These are phyloP conservation scores for Cotesia chilonis DNA, from an alignment of 1,140 invertebrate species.

Conservation along the genomic window DNA sequence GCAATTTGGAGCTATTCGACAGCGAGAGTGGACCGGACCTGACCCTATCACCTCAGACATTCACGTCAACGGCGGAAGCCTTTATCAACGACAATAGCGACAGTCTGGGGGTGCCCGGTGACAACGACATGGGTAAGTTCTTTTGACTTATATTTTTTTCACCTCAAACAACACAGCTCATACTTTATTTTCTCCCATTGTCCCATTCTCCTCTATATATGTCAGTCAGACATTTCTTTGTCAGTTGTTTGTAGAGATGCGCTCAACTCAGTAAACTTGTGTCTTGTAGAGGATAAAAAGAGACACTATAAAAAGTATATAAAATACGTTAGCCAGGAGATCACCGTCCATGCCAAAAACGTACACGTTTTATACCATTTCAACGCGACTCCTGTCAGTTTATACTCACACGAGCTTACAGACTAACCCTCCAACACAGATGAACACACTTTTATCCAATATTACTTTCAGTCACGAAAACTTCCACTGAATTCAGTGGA, in stretches of 20 bases:
- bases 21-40: constrained; percentile 75
- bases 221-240: not conserved
- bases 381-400: constrained; percentile 11
- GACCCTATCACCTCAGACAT: constrained; percentile 75
- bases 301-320: not conserved
- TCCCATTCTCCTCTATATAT: not conserved
- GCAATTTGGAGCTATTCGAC: constrained; percentile 77
- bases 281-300: not conserved
- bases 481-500: constrained; percentile 35
- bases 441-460: not conserved
- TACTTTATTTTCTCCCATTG: constrained; percentile 6
- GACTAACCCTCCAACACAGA: not conserved
- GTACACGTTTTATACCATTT: not conserved
- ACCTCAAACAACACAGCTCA: not conserved
- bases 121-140: constrained; percentile 67
- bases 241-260: too few relatives aligned
- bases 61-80: constrained; percentile 73
- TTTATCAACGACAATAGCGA: constrained; percentile 77
- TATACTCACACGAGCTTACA: not conserved
- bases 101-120: constrained; percentile 70
- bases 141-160: constrained; percentile 13
- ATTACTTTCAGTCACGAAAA: constrained; percentile 29
- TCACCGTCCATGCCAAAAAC: constrained; percentile 1
- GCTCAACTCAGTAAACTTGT: too few relatives aligned
- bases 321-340: constrained; percentile 5